A percentile compares a stretch with the other conserved stretches of the same genome.
phyloP scores from a whole-genome alignment of 2,113 vertebrate species.

The Pithys albifrons region DNA sequence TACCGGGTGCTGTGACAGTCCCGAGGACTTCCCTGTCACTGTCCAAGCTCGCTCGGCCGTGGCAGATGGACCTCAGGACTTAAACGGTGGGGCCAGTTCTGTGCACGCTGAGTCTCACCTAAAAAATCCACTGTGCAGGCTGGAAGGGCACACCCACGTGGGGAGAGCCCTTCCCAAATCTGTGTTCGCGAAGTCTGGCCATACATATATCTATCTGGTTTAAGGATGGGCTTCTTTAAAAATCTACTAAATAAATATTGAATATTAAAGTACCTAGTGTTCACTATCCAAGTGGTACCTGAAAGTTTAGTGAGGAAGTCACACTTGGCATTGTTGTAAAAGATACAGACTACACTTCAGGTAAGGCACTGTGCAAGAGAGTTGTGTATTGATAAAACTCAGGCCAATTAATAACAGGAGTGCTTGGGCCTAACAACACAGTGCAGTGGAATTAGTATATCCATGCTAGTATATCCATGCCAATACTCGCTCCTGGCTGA shows the following conservation, averaged over 20 bases:
- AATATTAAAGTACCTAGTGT: rapidly evolving
- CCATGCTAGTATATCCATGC: rapidly evolving
- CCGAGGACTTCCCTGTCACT: too few relatives aligned
- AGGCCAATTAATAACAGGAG: background rate
- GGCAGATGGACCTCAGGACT: too few relatives aligned
- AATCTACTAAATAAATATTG: background rate
- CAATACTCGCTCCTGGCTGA: background rate
- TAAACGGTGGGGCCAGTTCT: too few relatives aligned
- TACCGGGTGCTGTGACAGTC: too few relatives aligned
- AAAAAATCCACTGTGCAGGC: too few relatives aligned
- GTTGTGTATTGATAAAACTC: background rate
- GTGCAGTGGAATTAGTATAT: background rate
- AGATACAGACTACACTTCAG: background rate
- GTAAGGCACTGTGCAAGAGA: background rate
- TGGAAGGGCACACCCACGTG: too few relatives aligned
- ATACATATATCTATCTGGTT: background rate
- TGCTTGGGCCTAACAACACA: background rate
- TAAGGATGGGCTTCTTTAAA: background rate
- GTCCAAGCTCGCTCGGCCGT: too few relatives aligned
- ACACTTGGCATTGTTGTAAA: background rate
- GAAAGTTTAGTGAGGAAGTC: background rate
- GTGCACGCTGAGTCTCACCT: too few relatives aligned
- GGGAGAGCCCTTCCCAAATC: too few relatives aligned
- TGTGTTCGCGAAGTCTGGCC: too few relatives aligned
- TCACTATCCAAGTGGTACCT: background rate